Evolutionary conservation across 2,888 invertebrate genomes (phyloP), one percentile per base, ranked within the genome.

Genomic region (Terebella lapidaria): DNA sequence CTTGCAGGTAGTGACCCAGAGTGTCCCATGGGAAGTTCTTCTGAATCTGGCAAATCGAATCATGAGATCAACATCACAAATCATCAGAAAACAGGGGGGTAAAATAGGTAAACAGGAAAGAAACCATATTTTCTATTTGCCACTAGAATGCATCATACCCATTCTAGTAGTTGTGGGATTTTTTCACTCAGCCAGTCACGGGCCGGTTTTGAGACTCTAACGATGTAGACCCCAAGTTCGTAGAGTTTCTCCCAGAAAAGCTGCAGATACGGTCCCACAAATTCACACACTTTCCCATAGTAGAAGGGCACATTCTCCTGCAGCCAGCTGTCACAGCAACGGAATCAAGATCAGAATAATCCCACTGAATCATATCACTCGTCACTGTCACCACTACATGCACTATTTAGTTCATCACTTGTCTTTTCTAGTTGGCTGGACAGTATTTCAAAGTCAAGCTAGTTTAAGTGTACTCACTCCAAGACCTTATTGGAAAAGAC

Each of bases 291-390:
- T 57, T 69, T 70, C 30, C 61, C 60, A 61, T 67, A 73, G 66
- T 76, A 77, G 24, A 71, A 57, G 42, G 78, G 76, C n/a, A 74
- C 68, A 57, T 78, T 78, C 24, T 70, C 69, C 52, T 67, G 60
- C 30, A 74, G 61, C 78, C 78, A 79, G n/a, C 77, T 77, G 67
- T 30, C 30, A 61, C 18, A 27, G 49, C 15, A 5, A 35, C n/a
- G 10, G 10, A 35, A 35, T 35, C 10, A 15, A 35, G 42, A n/a
- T 15, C 42, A 35, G 42, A 35, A 35, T 35, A 10, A 15, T 35
- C n/a, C 42, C 42, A n/a, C 42, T 35, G 10, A 35, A 10, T n/a
- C n/a, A 35, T 35, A 35, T 35, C n/a, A n/a, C n/a, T n/a, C n/a
- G n/a, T n/a, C n/a, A n/a, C n/a, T n/a, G n/a, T n/a, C n/a, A n/a